Percentiles rank a stretch among this genome's conserved stretches.
These are phyloP conservation scores for Pelecanoides urinatrix DNA, from an alignment of 2,113 vertebrate species.

Conservation along the genomic window DNA sequence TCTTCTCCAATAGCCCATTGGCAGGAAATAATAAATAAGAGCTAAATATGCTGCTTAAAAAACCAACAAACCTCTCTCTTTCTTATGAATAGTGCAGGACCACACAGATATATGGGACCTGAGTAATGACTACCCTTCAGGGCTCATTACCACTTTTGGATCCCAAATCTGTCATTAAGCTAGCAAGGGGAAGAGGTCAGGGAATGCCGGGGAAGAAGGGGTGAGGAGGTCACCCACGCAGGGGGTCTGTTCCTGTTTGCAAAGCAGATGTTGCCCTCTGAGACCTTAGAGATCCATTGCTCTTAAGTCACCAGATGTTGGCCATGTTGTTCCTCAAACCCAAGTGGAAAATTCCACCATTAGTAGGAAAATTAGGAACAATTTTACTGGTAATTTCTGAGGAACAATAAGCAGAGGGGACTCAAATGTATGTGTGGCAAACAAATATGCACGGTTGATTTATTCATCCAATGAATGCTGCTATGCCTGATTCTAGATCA, in stretches of 20 bases:
- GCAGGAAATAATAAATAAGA: not conserved
- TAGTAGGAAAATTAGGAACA: not conserved
- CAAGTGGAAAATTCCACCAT: constrained; percentile 32
- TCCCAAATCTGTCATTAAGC: constrained; percentile 46
- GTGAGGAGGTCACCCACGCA: constrained; percentile 27
- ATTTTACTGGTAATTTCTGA: not conserved
- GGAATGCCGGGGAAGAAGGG: not conserved
- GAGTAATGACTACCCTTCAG: constrained; percentile 16
- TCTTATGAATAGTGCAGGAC: not conserved
- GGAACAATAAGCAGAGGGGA: not conserved
- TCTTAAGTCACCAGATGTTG: constrained; percentile 40
- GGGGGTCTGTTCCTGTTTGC: not conserved
- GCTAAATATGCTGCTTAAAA: not conserved
- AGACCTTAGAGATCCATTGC: not conserved
- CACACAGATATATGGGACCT: not conserved
- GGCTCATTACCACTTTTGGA: constrained; percentile 20
- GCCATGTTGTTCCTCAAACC: not conserved
- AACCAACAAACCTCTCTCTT: no score
- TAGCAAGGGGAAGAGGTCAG: constrained; percentile 45
- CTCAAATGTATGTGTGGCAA: not conserved
- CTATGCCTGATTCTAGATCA: not conserved
- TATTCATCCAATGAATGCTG: not conserved
- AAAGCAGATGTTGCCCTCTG: constrained; percentile 41
- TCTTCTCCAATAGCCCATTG: not conserved
- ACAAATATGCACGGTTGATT: not conserved